Evolutionary conservation across 2,113 vertebrate species (phyloP), one percentile per base, ranked within the genome.

Genomic region (Gallinago jamesoni): DNA sequence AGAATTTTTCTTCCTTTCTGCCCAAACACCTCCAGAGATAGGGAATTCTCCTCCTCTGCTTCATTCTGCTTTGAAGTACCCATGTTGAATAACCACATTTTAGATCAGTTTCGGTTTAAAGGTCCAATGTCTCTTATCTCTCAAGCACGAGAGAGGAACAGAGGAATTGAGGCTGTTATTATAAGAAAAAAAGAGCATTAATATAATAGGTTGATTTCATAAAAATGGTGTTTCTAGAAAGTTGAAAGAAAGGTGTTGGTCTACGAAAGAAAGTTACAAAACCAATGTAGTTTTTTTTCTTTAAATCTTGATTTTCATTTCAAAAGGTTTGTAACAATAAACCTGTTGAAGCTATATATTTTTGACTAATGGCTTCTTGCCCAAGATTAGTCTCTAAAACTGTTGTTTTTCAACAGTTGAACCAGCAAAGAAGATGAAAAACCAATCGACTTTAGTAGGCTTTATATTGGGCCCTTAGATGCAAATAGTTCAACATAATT

Each of bases 401-500:
- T 28, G 39, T 77, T 83, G 41, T 39, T 95, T 89, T 95, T 90
- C 63, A 80, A 41, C 25, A 69, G 63, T 31, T 93, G 78, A 93
- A 87, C 53, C 25, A 87, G 67, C 43, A 83, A 91, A 89, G 78
- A 91, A 43, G 70, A 91, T 6, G 53, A 95, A 96, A 87, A 93
- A 35, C 30, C 37, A 76, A 76, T 85, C 0, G 0, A 25, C 41
- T 76, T 64, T 39, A 53, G 57, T 43, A 35, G 24, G 64, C 20
- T 96, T 87, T 94, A 64, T 89, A 55, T 47, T 53, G 50, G 69
- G 48, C 53, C 66, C 75, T 94, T 85, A 47, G 48, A 82, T 69
- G 60, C 57, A 89, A 95, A 91, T 79, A 90, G 57, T 87, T 89
- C 28, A 82, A 87, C n/a, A 47, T 93, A 84, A 93, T 95, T 95